Conservation (phyloP, 1,140 invertebrate species). For the Drosophila teissieri region DNA sequence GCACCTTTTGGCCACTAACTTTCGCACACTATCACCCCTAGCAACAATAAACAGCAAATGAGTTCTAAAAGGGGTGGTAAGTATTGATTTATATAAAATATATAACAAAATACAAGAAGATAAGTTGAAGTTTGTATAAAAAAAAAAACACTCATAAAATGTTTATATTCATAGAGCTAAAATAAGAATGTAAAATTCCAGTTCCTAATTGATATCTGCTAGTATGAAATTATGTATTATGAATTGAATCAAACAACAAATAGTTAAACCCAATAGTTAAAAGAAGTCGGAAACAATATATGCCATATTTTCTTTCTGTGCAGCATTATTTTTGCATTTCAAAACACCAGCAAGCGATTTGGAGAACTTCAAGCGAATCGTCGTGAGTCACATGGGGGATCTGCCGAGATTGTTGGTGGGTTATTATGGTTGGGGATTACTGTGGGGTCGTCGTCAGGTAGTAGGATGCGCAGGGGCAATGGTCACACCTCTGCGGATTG, state of each 20-base stretch:
- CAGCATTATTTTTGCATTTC: not conserved
- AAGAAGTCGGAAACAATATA: not conserved
- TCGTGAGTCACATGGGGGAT: constrained; percentile 28
- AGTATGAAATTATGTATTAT: no score
- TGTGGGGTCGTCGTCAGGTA: constrained; percentile 18
- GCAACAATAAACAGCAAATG: constrained; percentile 1
- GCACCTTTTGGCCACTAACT: not conserved
- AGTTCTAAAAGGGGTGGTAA: not conserved
- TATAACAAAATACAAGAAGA: not conserved
- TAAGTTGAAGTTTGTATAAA: no score
- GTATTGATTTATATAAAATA: not conserved
- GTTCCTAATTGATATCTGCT: not conserved
- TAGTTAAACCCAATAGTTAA: not conserved
- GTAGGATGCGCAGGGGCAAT: constrained; percentile 19
- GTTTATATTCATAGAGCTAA: not conserved
- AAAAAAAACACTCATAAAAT: not conserved
- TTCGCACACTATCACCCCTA: constrained; percentile 6
- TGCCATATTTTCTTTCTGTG: not conserved
- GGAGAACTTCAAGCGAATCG: constrained; percentile 32
- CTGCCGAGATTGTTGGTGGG: not conserved
- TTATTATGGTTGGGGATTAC: not conserved
- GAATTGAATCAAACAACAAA: no score
- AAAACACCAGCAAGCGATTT: constrained; percentile 9
- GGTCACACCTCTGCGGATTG: constrained; percentile 44
- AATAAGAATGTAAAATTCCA: not conserved